Base-by-base conservation (phyloP, 2,888 invertebrate species). In the Listrodromus nycthemerus region DNA sequence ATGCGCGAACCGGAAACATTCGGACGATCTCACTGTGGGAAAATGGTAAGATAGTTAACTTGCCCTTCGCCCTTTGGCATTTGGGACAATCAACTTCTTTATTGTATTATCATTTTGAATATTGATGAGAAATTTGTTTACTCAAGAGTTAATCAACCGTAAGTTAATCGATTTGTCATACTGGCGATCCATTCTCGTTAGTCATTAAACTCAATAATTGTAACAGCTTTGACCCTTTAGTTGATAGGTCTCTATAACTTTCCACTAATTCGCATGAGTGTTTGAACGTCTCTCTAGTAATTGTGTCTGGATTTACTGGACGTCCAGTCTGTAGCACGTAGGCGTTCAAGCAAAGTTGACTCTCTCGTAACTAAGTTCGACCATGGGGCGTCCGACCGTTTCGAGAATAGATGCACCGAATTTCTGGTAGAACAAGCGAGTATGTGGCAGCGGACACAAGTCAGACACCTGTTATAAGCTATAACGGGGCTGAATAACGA, bases 1-100 rank as follows among this genome's bases (percentile, higher is more conserved):
- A 79, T 83, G 71, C 80, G 84, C 71, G 71, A 55, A 69, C 82
- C 73, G 61, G 78, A 86, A 82, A 85, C 77, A 82, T 85, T 77
- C 85, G 80, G 83, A 86, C 82, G 77, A 83, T 85, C 81, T 83
- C 55, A 19, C 33, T 19, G 6, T 8, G 27, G 33, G 27, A 30
- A 21, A 24, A 10, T n/a, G 58, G 13, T 61, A 2, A 41, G 65
- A 70, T 41, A 24, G 13, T 41, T 13, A 45, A 63, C 48, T 75
- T 41, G 24, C 45, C n/a, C 65, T 16, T 13, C 10, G 45, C 19
- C 27, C 16, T 19, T 5, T n/a, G 48, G 6, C 27, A 13, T 24
- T 4, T 8, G 1, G 30, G 5, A 50, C 37, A 16, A 30, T 48
- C 30, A 27, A 6, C 7, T 61, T 27, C 58, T 55, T 2, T 24